Evolutionary conservation across 1,140 invertebrate genomes (phyloP), one percentile per base, ranked within the genome.

Genomic region (Drosophila repletoides): DNA sequence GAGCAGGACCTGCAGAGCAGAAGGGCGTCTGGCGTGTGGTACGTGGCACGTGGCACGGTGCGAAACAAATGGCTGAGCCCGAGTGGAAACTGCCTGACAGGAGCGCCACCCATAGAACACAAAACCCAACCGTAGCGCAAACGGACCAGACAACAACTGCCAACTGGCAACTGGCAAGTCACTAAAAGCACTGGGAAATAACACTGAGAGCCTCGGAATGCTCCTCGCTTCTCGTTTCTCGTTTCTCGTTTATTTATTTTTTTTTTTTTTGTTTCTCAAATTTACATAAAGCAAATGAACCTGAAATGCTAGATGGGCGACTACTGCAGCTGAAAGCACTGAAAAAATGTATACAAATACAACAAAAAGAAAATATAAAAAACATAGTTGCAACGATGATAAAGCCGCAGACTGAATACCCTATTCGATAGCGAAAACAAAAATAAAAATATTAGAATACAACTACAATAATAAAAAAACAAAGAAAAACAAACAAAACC

Each of bases 281-380:
- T 83, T 81, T 81, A 83, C 76, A 81, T 81, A 81, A 76, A 72
- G 73, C 73, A 83, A 83, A 83, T 83, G 73, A 83, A 83, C 69
- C 74, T 63, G 69, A 84, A 83, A 77, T 84, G 69, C 29, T 36
- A 81, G 69, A 45, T 43, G 46, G 28, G 6, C 15, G 9, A 45
- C 14, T n/a, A n/a, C n/a, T 60, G 10, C 15, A 49, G 6, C 43
- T 24, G 7, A 3, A 45, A 55, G 9, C 17, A 10, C 10, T 17
- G 4, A 59, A 33, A 31, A 43, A 43, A 34, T 49, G 24, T 17
- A 40, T 10, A n/a, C 15, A 33, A 7, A 36, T 29, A 33, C 7
- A 7, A 9, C 14, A 19, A 22, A 9, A 15, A 28, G 17, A 45
- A 6, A 4, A 36, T 3, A 2, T 2, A 40, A 40, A 14, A 40